A percentile compares a stretch with the other conserved stretches of the same genome.
Conservation (phyloP, 2,888 invertebrate genomes). For the Margaritifera margaritifera region DNA sequence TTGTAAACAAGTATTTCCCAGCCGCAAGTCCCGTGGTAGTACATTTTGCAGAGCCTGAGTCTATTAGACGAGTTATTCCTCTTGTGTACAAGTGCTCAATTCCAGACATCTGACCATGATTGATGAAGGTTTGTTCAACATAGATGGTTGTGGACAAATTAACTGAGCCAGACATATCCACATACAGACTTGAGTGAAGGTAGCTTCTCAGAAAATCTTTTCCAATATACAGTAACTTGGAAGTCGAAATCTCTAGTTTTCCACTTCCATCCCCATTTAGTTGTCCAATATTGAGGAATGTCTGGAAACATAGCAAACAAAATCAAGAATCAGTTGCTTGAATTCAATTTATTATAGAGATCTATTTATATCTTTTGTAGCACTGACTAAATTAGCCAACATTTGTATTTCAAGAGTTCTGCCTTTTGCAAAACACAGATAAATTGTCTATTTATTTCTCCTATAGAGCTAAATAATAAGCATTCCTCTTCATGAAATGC, state of each 20-base stretch:
- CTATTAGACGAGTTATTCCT: constrained; percentile 29
- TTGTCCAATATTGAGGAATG: constrained; percentile 23
- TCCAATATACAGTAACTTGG: constrained; percentile 30
- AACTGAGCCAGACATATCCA: constrained; percentile 20
- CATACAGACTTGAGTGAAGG: constrained; percentile 36
- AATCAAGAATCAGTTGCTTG: too few species aligned
- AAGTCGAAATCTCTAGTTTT: constrained; percentile 27
- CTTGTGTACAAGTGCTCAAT: constrained; percentile 46
- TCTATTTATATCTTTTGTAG: too few species aligned
- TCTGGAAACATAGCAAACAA: constrained; percentile 1
- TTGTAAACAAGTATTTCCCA: constrained; percentile 36
- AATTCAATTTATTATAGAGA: too few species aligned
- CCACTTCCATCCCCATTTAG: constrained; percentile 49
- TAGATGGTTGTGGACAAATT: constrained; percentile 38
- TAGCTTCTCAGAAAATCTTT: constrained; percentile 29
- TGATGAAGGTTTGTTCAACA: constrained; percentile 36
- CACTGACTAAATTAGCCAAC: too few species aligned
- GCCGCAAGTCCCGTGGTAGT: constrained; percentile 7
- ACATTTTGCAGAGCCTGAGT: constrained; percentile 39
- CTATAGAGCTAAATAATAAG: too few species aligned
- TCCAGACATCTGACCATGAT: constrained; percentile 38
- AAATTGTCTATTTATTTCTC: too few species aligned
- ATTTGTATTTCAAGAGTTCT: too few species aligned
- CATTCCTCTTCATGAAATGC: too few species aligned
- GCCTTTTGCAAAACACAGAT: too few species aligned